phyloP scores from a whole-genome alignment of 1,140 invertebrate species.

The Araneus ventricosus region DNA sequence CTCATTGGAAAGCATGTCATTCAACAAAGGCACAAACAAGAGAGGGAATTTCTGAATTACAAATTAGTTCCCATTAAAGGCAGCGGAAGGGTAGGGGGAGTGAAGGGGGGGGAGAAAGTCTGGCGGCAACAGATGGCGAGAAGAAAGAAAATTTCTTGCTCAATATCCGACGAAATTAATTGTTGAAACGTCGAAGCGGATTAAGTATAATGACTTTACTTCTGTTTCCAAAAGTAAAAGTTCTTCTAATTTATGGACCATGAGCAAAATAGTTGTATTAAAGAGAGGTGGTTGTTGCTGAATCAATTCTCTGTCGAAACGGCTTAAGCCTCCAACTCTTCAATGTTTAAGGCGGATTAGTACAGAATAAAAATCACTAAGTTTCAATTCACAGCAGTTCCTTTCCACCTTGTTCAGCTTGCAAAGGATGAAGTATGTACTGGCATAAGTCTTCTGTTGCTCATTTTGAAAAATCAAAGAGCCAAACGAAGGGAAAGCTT shows the following conservation, averaged over 20 bases:
- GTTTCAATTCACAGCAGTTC: background rate
- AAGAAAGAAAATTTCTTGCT: conserved; percentile 64
- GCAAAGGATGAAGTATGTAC: background rate
- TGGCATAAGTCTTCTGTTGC: background rate
- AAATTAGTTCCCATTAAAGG: conserved; percentile 69
- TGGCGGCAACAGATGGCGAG: conserved; percentile 62
- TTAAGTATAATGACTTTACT: conserved; percentile 55
- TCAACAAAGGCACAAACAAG: background rate
- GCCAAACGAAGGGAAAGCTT: too few species aligned
- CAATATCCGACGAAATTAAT: conserved; percentile 69
- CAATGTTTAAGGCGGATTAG: conserved; percentile 8
- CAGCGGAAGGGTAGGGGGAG: background rate
- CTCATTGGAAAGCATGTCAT: conserved; percentile 14
- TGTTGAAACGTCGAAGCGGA: conserved; percentile 48
- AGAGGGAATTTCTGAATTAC: conserved; percentile 66
- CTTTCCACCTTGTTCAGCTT: background rate
- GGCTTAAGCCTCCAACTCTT: background rate
- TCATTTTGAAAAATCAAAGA: background rate
- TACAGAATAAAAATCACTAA: background rate
- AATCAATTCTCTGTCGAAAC: conserved; percentile 29
- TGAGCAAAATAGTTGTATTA: conserved; percentile 41
- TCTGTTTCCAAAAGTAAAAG: conserved; percentile 63
- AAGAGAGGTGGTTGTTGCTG: background rate
- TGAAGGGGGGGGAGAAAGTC: background rate
- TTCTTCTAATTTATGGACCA: conserved; percentile 67